Evolutionary conservation across 2,113 vertebrate genomes (phyloP).

Genomic region (Scolopax mira): DNA sequence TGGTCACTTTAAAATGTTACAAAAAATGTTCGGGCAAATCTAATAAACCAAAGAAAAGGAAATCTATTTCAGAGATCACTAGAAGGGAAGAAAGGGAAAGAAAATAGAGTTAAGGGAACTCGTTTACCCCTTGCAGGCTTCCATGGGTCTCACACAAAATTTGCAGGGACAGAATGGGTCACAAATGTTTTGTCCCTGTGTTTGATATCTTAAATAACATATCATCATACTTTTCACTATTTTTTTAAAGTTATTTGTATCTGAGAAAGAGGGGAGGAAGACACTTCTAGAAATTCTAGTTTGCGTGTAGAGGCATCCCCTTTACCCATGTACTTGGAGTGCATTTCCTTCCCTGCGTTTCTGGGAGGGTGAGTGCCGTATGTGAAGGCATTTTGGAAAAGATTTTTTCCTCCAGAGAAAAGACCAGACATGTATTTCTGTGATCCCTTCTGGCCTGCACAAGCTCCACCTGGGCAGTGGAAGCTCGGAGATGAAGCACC

Average conservation of each 20-base stretch:
- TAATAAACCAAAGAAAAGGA: not conserved
- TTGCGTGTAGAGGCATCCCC: not conserved
- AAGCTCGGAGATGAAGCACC: not conserved
- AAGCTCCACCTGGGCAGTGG: not conserved
- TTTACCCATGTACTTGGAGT: rapidly evolving
- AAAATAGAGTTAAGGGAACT: not conserved
- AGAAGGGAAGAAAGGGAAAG: not conserved
- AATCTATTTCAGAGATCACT: not conserved
- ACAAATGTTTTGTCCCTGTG: not conserved
- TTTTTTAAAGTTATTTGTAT: not conserved
- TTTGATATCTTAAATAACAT: not conserved
- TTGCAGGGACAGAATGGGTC: not conserved
- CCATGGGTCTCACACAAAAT: not conserved
- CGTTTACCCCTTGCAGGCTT: not conserved
- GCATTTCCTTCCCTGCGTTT: not conserved
- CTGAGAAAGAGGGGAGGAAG: not conserved
- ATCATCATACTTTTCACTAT: not conserved
- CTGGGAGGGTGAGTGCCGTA: not conserved
- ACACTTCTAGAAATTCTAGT: not conserved
- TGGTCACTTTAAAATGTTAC: not conserved
- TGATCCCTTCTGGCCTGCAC: not conserved
- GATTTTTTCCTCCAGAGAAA: not conserved
- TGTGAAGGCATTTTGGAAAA: not conserved
- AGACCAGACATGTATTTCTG: not conserved
- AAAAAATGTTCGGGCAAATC: not conserved